phyloP scores from a whole-genome alignment of 2,113 vertebrate genomes.

The Sterna hirundo region DNA sequence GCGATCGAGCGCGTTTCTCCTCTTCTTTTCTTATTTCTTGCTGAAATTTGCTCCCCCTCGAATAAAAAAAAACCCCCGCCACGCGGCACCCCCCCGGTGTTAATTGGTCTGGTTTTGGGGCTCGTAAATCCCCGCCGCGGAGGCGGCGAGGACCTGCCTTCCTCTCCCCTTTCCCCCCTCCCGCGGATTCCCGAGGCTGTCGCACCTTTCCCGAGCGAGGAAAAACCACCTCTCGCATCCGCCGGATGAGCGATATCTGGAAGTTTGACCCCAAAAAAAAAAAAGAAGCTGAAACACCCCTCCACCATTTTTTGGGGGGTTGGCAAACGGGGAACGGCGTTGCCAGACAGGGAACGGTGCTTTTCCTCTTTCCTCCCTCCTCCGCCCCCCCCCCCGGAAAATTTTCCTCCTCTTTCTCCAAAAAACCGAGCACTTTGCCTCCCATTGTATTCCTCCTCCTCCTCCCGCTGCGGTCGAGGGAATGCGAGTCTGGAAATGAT shows the following conservation, averaged over 20 bases:
- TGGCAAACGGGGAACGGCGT: neutral
- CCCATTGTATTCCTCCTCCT: neutral
- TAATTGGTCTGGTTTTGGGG: neutral
- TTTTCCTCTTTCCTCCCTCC: neutral
- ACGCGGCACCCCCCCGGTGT: accelerated
- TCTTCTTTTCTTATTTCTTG: too few relatives aligned
- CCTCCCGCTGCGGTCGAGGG: neutral
- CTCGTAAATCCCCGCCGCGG: neutral
- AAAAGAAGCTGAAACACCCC: too few relatives aligned
- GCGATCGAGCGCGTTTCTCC: neutral
- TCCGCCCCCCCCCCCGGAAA: neutral
- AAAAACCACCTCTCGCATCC: neutral
- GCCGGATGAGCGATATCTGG: neutral
- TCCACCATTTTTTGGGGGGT: too few relatives aligned
- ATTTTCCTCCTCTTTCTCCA: neutral
- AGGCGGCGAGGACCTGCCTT: neutral
- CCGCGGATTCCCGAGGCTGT: neutral
- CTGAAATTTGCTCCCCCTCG: neutral
- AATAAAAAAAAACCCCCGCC: neutral
- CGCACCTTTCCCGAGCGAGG: neutral
- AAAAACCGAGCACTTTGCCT: neutral
- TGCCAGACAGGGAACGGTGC: neutral
- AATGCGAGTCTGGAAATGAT: constrained; percentile 39
- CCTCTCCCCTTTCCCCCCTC: neutral
- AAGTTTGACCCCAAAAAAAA: neutral